Conservation (phyloP, 2,797 vertebrate species). For the Gambelia wislizenii region DNA sequence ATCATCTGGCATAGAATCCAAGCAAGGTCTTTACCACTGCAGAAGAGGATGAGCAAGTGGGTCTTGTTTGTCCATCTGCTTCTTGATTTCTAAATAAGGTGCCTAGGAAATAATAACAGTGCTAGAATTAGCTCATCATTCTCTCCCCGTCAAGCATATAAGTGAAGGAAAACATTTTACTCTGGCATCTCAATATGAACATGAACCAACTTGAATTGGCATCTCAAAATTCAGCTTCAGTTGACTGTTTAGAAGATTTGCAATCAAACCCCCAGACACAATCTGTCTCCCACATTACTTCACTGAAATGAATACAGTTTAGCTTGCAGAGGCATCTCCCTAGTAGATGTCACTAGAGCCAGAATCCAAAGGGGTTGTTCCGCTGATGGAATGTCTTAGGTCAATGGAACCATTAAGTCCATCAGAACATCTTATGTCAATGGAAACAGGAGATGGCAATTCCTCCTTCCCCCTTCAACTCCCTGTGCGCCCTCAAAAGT, state of each 20-base stretch:
- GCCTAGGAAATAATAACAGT: constrained; percentile 80
- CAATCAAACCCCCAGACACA: neutral
- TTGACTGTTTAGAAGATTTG: constrained; percentile 23
- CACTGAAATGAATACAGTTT: neutral
- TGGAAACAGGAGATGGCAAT: no score
- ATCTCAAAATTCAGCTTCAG: constrained; percentile 3
- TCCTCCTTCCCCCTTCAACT: no score
- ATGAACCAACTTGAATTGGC: neutral
- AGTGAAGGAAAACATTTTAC: neutral
- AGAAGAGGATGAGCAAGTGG: constrained; percentile 90
- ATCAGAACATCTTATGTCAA: no score
- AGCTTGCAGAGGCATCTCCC: constrained; percentile 3
- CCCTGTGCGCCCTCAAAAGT: no score
- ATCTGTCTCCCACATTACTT: neutral
- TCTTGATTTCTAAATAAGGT: constrained; percentile 93
- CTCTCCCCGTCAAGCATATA: neutral
- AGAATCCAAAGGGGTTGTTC: no score
- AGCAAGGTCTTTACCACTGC: constrained; percentile 83
- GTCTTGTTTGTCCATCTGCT: constrained; percentile 93
- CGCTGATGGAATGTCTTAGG: no score
- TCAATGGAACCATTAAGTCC: no score
- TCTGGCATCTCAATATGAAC: neutral
- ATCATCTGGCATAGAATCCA: neutral
- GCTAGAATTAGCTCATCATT: neutral
- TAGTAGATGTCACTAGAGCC: no score